Conservation (phyloP, 2,888 invertebrate genomes). For the Cacoxenus indagator region DNA sequence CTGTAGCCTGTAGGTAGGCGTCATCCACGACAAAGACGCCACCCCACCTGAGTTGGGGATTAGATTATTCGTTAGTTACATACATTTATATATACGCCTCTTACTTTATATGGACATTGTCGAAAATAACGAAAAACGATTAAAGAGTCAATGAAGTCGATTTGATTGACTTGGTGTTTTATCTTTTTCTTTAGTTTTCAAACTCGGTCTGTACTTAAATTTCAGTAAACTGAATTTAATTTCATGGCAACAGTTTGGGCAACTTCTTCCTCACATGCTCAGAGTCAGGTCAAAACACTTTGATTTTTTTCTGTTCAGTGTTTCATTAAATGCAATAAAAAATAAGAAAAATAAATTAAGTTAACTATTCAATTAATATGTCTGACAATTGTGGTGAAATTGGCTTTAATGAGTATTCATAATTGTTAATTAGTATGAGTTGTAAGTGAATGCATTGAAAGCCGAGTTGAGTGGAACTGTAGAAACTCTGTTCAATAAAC, state of each 20-base stretch:
- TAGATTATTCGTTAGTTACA: too few relatives aligned
- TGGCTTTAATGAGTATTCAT: neutral
- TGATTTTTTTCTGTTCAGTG: neutral
- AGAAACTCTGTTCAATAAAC: neutral
- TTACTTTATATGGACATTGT: too few relatives aligned
- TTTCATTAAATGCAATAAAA: neutral
- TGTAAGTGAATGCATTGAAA: neutral
- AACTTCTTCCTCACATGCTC: neutral
- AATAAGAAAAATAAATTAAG: neutral
- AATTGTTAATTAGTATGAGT: neutral
- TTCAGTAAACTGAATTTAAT: neutral
- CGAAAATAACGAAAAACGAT: too few relatives aligned
- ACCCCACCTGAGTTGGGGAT: too few relatives aligned
- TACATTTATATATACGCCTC: too few relatives aligned
- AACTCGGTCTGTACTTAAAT: too few relatives aligned
- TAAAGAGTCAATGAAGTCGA: too few relatives aligned
- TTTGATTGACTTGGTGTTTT: neutral
- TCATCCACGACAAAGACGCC: too few relatives aligned
- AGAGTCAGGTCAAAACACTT: neutral
- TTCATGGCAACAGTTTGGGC: neutral
- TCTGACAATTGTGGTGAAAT: neutral
- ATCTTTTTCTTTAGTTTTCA: too few relatives aligned
- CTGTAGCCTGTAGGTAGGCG: too few relatives aligned
- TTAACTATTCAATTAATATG: neutral
- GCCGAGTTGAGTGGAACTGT: neutral